Percentiles rank a stretch among this genome's conserved stretches.
phyloP scores from a whole-genome alignment of 2,113 vertebrate species.

The Sisor rabdophorus region DNA sequence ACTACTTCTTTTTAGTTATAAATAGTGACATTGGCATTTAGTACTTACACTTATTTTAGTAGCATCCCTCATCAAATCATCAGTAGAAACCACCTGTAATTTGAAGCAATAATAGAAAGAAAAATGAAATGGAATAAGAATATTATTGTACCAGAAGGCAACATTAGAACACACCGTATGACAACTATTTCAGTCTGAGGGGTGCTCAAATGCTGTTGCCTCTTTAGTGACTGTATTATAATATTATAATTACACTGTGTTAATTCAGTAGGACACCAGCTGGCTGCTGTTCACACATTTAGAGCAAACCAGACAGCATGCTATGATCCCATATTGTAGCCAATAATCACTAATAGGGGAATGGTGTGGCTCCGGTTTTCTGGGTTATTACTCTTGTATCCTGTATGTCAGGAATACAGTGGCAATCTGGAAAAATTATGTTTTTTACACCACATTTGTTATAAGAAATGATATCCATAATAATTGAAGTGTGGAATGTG shows the following conservation, averaged over 20 bases:
- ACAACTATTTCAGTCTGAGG: slow-evolving; percentile 21
- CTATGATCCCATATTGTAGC: slow-evolving; percentile 10
- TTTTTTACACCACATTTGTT: not conserved
- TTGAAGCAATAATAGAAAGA: slow-evolving; percentile 33
- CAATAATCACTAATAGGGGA: slow-evolving; percentile 63
- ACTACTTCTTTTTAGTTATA: not conserved
- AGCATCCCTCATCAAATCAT: slow-evolving; percentile 79
- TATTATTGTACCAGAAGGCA: slow-evolving; percentile 4
- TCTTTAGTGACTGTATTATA: slow-evolving; percentile 54
- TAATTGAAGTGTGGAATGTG: not conserved
- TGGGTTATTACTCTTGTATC: slow-evolving; percentile 20
- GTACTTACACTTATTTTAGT: slow-evolving; percentile 96
- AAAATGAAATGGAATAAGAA: not conserved
- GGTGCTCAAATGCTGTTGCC: slow-evolving; percentile 61
- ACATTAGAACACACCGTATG: not conserved
- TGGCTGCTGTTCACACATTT: slow-evolving; percentile 43
- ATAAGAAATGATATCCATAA: not conserved
- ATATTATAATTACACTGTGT: slow-evolving; percentile 68
- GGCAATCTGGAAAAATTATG: not conserved
- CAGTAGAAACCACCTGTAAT: slow-evolving; percentile 77
- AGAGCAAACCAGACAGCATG: slow-evolving; percentile 52
- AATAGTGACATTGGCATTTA: not conserved
- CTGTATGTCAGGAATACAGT: not conserved
- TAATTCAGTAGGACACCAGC: slow-evolving; percentile 57
- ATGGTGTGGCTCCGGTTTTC: slow-evolving; percentile 1